Evolutionary conservation across 37 sponge, comb jelly and placozoan genomes (phyloP), one percentile per base, ranked within the genome.

Genomic region (Halichondria panicea): DNA sequence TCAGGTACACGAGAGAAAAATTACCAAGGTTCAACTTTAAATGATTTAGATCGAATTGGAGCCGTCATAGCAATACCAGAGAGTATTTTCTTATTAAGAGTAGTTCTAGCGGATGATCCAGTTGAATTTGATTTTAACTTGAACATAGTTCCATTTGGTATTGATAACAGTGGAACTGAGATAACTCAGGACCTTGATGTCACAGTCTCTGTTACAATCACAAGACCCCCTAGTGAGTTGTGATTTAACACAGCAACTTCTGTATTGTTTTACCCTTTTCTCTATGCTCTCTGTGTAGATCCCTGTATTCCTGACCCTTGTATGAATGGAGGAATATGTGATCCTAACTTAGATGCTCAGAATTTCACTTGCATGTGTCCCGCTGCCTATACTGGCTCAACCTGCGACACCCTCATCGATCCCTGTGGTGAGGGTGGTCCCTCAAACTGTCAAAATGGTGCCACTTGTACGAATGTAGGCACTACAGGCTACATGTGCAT

Each of bases 321-420:
- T 53, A 36, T 21, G n/a, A 78, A 78, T 66, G 78, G 68, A 48
- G 64, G 33, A 35, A 63, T 48, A 41, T 78, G 78, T 52, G 8
- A 48, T n/a, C n/a, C 25, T 31, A 13, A 34, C 22, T 15, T 33
- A 24, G 35, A 19, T n/a, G n/a, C n/a, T 5, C 31, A 8, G 15
- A 25, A 2, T 15, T 78, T 50, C 43, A 66, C 67, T 3, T 78
- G 78, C 57, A 33, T 13, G 3, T 78, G 78, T 66, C 50, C 37
- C 19, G 68, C 78, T 46, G 68, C 25, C 43, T 70, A 28, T 70
- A 74, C 83, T 66, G 83, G 68, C 41, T 13, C 31, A 30, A 66
- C 25, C 39, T 82, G 83, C 34, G 32, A 38, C 32, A 13, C 4
- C 0, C 12, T 50, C 42, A 38, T 41, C 15, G 74, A 82, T 66